Percentiles rank a stretch among this genome's conserved stretches.
Evolutionary conservation across 2,113 vertebrate species (phyloP).

Genomic region (Sorex araneus): DNA sequence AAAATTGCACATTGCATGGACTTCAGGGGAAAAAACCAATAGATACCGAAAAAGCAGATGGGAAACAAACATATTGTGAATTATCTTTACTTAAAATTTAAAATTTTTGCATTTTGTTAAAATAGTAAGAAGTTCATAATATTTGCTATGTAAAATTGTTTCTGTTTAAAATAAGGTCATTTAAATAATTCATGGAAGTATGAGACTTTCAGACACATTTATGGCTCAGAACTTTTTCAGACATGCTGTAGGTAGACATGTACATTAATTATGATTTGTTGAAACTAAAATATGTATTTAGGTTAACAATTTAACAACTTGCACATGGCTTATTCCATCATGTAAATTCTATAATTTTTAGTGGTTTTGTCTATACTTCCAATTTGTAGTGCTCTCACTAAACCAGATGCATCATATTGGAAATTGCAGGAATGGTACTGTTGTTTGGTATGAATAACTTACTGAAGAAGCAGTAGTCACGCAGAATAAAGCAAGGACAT

Average conservation of each 20-base stretch:
- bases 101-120: neutral
- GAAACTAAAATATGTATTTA: conserved; percentile 57
- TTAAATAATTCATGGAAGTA: neutral
- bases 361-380: conserved; percentile 33
- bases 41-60: neutral
- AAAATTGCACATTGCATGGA: neutral
- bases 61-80: neutral
- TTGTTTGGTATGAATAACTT: conserved; percentile 4
- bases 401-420: conserved; percentile 35
- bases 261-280: conserved; percentile 53
- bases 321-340: neutral
- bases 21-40: neutral
- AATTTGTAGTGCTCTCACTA: neutral
- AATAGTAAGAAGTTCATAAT: neutral
- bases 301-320: conserved; percentile 47
- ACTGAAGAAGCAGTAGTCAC: neutral
- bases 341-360: conserved; percentile 27
- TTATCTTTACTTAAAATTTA: neutral
- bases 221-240: neutral
- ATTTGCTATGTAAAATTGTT: neutral
- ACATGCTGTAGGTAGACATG: neutral
- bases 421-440: neutral
- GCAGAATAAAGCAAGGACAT: neutral
- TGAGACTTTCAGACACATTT: neutral
- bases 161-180: neutral